Evolutionary conservation across 53 echinoderm and acorn worm species (phyloP).

Genomic region (Zoroaster sp.): DNA sequence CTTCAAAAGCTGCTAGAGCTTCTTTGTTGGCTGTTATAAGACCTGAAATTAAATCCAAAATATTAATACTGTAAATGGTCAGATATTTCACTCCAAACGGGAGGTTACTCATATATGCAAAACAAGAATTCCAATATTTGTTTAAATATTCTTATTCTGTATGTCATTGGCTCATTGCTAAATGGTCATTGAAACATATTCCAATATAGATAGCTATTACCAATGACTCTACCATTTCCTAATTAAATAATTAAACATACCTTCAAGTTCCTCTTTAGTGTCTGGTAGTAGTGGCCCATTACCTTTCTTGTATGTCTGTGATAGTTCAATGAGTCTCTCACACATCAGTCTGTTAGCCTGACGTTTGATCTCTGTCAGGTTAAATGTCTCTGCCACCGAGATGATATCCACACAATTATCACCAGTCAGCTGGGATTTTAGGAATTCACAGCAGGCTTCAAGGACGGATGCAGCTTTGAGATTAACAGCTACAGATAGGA

Average conservation of each 20-base stretch:
- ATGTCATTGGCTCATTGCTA: too few species aligned
- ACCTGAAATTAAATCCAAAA: constrained; percentile 6
- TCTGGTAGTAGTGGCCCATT: constrained; percentile 21
- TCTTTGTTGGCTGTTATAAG: constrained; percentile 33
- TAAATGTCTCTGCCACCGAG: constrained; percentile 79
- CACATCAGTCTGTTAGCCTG: constrained; percentile 85
- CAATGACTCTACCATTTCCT: not conserved
- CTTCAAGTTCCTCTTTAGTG: constrained; percentile 60
- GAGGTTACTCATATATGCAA: too few species aligned
- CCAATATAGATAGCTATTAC: not conserved
- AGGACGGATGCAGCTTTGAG: constrained; percentile 72
- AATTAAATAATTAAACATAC: not conserved
- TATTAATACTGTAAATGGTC: too few species aligned
- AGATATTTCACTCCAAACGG: too few species aligned
- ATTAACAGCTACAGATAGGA: constrained; percentile 64
- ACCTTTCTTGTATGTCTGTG: constrained; percentile 75
- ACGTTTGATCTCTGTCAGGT: constrained; percentile 78
- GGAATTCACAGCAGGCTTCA: constrained; percentile 84
- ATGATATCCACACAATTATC: constrained; percentile 92
- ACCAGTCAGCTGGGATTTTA: constrained; percentile 75
- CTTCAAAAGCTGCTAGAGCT: constrained; percentile 40
- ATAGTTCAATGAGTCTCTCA: constrained; percentile 81
- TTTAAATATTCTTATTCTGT: too few species aligned
- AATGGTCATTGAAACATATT: not conserved
- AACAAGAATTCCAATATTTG: too few species aligned